Conservation (phyloP, 1,140 invertebrate genomes). For the Leguminivora glycinivorella region DNA sequence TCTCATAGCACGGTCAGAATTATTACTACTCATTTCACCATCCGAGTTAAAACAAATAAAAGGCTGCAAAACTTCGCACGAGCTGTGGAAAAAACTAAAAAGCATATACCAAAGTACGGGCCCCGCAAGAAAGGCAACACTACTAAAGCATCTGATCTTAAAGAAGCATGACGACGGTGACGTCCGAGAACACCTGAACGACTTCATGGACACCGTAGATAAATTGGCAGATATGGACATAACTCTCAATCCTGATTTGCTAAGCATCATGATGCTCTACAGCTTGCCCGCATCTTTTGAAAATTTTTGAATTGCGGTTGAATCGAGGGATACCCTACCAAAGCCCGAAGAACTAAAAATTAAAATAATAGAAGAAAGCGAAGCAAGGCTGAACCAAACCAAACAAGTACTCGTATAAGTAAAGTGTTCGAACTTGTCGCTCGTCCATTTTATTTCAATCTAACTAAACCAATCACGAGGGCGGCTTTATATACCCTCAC, state of each 20-base stretch:
- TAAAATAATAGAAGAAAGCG: constrained; percentile 52
- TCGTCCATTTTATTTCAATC: too few species aligned
- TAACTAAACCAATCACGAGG: too few species aligned
- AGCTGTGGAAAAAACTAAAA: constrained; percentile 34
- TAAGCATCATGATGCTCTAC: constrained; percentile 47
- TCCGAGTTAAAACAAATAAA: constrained; percentile 34
- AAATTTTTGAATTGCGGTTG: constrained; percentile 53
- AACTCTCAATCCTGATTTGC: constrained; percentile 38
- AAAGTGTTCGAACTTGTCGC: too few species aligned
- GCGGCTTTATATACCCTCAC: too few species aligned
- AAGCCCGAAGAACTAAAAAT: constrained; percentile 45
- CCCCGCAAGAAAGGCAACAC: constrained; percentile 32
- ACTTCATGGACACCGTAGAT: constrained; percentile 29
- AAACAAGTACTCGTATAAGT: too few species aligned
- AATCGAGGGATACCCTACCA: constrained; percentile 47
- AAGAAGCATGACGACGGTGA: constrained; percentile 34
- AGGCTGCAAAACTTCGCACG: constrained; percentile 32
- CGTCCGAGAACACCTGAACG: constrained; percentile 38
- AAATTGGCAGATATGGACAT: constrained; percentile 41
- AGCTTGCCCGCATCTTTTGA: constrained; percentile 44
- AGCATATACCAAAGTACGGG: constrained; percentile 31
- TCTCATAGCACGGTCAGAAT: constrained; percentile 1
- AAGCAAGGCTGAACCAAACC: constrained; percentile 34
- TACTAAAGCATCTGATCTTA: constrained; percentile 39
- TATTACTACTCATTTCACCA: constrained; percentile 30